Percentiles rank a stretch among this genome's conserved stretches.
These are phyloP conservation scores for Autographa gamma DNA, from an alignment of 2,888 invertebrate genomes.

Conservation along the genomic window DNA sequence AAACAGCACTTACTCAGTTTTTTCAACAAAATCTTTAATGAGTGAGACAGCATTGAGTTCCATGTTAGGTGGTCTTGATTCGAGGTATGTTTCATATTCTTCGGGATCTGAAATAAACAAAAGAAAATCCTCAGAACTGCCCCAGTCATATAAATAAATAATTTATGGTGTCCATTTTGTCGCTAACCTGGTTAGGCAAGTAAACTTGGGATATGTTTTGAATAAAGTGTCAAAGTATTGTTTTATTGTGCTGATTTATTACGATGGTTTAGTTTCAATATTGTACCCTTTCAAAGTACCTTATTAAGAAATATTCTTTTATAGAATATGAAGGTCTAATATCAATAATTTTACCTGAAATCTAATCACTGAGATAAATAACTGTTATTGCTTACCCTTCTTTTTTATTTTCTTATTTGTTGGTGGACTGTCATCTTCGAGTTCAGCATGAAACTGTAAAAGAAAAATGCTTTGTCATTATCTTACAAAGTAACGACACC, in stretches of 20 bases:
- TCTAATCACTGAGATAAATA: too few relatives aligned
- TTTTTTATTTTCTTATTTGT: slow-evolving; percentile 68
- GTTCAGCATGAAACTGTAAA: slow-evolving; percentile 92
- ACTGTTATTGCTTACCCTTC: slow-evolving; percentile 68
- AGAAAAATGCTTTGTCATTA: slow-evolving; percentile 38
- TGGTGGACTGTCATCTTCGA: slow-evolving; percentile 78
- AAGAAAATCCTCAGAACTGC: slow-evolving; percentile 17
- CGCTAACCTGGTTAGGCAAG: not conserved
- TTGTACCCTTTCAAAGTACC: too few relatives aligned
- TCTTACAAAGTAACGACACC: not conserved
- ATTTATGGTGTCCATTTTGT: not conserved
- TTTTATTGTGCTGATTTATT: slow-evolving; percentile 11
- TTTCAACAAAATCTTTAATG: slow-evolving; percentile 88
- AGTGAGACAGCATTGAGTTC: slow-evolving; percentile 90
- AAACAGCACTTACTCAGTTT: slow-evolving; percentile 88
- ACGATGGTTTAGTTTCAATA: too few relatives aligned
- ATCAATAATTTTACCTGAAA: too few relatives aligned
- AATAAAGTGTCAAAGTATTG: not conserved
- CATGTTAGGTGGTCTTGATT: slow-evolving; percentile 91
- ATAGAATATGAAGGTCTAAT: too few relatives aligned
- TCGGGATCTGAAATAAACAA: slow-evolving; percentile 82
- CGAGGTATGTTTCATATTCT: slow-evolving; percentile 90
- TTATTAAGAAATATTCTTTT: too few relatives aligned
- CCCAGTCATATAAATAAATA: too few relatives aligned
- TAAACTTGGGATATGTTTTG: not conserved